phyloP scores from a whole-genome alignment of 2,113 vertebrate species.

The Tylochromis polylepis region DNA sequence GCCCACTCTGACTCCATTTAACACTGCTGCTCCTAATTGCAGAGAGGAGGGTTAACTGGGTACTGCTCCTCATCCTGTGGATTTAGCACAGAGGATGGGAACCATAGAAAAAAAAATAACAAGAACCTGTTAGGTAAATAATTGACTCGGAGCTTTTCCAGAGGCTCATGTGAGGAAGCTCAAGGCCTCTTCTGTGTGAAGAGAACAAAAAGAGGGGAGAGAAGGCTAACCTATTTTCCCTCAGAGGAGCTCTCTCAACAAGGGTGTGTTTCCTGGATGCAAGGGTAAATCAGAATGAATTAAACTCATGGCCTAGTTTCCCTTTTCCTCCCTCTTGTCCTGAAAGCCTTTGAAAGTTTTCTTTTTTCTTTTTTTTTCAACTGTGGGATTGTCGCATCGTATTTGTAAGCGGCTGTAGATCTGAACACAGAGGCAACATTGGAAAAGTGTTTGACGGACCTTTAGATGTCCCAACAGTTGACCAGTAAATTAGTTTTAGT shows the following conservation, averaged over 20 bases:
- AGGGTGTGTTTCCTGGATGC: constrained; percentile 51
- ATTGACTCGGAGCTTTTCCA: constrained; percentile 20
- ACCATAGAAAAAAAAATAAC: background rate
- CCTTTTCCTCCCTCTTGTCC: constrained; percentile 14
- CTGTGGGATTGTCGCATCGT: constrained; percentile 7
- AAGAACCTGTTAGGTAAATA: constrained; percentile 26
- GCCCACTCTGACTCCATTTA: constrained; percentile 1
- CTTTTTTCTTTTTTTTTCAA: background rate
- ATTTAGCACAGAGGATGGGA: background rate
- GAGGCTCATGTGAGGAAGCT: constrained; percentile 26
- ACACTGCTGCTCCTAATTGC: background rate
- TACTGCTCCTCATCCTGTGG: background rate
- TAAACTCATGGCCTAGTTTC: constrained; percentile 51
- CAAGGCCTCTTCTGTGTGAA: constrained; percentile 4
- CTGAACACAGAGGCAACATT: background rate
- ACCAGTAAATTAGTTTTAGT: background rate
- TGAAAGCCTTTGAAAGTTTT: constrained; percentile 43
- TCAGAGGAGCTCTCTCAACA: constrained; percentile 27
- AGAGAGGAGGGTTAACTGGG: constrained; percentile 26
- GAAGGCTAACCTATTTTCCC: constrained; percentile 33
- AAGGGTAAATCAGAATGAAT: constrained; percentile 48
- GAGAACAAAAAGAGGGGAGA: constrained; percentile 4
- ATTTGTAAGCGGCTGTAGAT: constrained; percentile 9
- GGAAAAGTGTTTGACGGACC: background rate
- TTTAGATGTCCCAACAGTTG: background rate